Base-by-base conservation (phyloP, 2,113 vertebrate genomes). In the Alaudala cheleensis region DNA sequence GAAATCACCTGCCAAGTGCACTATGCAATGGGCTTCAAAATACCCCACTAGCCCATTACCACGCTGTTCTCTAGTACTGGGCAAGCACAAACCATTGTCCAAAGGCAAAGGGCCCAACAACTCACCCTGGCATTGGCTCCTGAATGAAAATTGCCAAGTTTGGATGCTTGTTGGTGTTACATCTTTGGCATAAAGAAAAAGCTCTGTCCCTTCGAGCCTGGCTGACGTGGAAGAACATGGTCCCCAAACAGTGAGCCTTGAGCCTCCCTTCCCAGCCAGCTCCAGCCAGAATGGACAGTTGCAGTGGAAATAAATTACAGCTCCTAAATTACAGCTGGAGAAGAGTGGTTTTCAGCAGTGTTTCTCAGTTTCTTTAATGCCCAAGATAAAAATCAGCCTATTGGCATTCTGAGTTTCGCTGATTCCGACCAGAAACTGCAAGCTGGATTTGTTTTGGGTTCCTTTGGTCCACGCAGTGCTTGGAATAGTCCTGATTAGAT, bases 391-490 rank as follows among this genome's bases (percentile, higher is more conserved):
- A 90, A 96, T 86, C 77, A 3, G 61, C 66, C 26, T 13, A 87
- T 49, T 72, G 94, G 90, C 91, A 90, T 95, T 92, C 65, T 86
- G 86, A 21, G 54, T 88, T 83, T 86, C 1, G 18, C 86, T 86
- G 90, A 84, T 93, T 93, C 64, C 12, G 2, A 90, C 84, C 82
- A 76, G 70, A 93, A 97, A 90, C 11, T 29, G 39, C 88, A 98
- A 97, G 80, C 88, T 61, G 92, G 78, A 76, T 95, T 96, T 86
- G 74, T 81, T 97, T 96, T 57, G 64, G 81, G 58, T 93, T 97
- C 65, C 92, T 95, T 96, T 93, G 65, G 94, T 94, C 76, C 81
- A 95, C 39, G 34, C 34, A 88, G 33, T 45, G 77, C 71, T 96
- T 88, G 92, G 95, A 85, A 91, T 40, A 85, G 74, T 83, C 74